Evolutionary conservation across 1,140 invertebrate species (phyloP), one percentile per base, ranked within the genome.

Genomic region (Sweltsa coloradensis): DNA sequence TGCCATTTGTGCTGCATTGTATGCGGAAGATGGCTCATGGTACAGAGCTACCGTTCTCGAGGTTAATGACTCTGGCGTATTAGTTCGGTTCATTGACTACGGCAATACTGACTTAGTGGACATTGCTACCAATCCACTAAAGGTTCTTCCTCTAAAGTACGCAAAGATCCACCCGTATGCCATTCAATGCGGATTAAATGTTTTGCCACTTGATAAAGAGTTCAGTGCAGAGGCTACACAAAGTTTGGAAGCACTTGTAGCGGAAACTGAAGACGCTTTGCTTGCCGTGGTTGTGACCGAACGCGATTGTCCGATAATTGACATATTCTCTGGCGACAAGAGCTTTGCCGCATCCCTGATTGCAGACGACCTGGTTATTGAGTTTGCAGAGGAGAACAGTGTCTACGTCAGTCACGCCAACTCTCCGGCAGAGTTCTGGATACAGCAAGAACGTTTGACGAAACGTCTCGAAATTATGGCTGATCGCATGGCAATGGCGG

Each of bases 1-100:
- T 5, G 72, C 74, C 1, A 56, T 80, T 1, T 89, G 85, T 60
- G 67, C 81, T 26, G 86, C 84, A 0, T 70, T 78, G 45, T 88
- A 80, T 57, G 76, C 74, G 0, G 74, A 77, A 1, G 83, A 89
- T 57, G 72, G 79, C 27, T 60, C 64, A 2, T 92, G 85, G 86
- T 90, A 89, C 56, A 69, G 88, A 52, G 85, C 85, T 1, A 73
- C 79, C 53, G 78, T 89, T n/a, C 68, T 85, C 1, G 82, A 86
- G 53, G 69, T 74, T 0, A 77, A 79, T 50, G 67, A 70, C 9
- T 79, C 78, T 41, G 75, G 81, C 19, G 81, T 75, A 11, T 81
- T 81, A 1, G 77, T 90, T 0, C 70, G 78, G 22, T 91, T 88
- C 57, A 76, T 90, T 3, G 89, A 93, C 58, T 89, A 80, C 58